Conservation (phyloP, 2,113 vertebrate genomes). For the Globicephala melas region DNA sequence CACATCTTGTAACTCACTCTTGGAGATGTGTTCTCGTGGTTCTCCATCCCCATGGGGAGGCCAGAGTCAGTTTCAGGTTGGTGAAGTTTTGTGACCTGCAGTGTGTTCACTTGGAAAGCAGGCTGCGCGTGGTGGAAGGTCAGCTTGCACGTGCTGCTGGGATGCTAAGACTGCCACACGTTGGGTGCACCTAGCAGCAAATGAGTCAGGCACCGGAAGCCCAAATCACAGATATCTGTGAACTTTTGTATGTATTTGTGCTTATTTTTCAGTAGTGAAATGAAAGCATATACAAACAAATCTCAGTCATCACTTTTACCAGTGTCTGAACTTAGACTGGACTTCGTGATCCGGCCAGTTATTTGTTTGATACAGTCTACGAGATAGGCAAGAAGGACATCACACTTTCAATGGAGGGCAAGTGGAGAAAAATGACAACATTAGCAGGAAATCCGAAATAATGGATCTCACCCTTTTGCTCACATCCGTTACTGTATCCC, state of each 20-base stretch:
- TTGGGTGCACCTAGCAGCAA: neutral
- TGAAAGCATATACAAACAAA: neutral
- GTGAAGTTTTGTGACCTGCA: neutral
- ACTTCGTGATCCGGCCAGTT: neutral
- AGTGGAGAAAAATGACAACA: neutral
- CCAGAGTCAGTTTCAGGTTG: neutral
- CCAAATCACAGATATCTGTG: neutral
- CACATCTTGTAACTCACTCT: neutral
- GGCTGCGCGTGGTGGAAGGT: neutral
- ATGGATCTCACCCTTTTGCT: neutral
- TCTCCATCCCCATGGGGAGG: accelerated
- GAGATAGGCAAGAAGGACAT: neutral
- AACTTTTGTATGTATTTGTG: neutral
- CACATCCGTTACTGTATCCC: neutral
- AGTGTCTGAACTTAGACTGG: neutral
- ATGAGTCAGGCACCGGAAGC: neutral
- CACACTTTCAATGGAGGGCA: neutral
- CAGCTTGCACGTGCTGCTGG: neutral
- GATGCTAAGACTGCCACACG: neutral
- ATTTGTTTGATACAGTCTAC: neutral
- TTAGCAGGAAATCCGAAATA: neutral
- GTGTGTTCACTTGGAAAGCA: neutral
- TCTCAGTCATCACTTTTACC: neutral
- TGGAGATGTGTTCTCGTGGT: neutral
- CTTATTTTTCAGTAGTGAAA: neutral